Conservation (phyloP, 2,113 vertebrate species). For the Barbus barbus region DNA sequence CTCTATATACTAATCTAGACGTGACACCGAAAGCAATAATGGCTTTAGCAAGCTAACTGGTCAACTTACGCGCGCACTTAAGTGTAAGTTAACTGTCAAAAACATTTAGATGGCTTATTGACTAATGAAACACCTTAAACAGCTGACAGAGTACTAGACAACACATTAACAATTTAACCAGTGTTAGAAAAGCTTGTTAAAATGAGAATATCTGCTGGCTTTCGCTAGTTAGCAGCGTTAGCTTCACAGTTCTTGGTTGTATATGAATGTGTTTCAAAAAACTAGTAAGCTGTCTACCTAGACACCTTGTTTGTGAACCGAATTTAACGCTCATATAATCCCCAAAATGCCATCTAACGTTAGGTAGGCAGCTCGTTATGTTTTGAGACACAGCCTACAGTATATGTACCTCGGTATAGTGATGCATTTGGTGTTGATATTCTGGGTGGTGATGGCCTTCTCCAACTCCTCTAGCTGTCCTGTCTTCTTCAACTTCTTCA, state of each 20-base stretch:
- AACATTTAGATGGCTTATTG: neutral
- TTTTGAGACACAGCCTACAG: neutral
- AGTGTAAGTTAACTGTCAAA: neutral
- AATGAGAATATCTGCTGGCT: neutral
- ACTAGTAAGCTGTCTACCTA: neutral
- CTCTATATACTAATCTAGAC: too few relatives aligned
- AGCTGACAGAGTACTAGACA: neutral
- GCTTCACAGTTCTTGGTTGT: neutral
- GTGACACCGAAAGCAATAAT: neutral
- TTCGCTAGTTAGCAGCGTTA: slow-evolving; percentile 9
- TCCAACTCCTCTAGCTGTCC: slow-evolving; percentile 97
- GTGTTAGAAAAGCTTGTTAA: neutral
- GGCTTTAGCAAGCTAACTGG: neutral
- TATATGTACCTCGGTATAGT: slow-evolving; percentile 90
- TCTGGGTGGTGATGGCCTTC: slow-evolving; percentile 94
- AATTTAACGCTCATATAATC: neutral
- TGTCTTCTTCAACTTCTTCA: slow-evolving; percentile 98
- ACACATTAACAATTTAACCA: neutral
- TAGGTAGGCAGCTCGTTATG: neutral
- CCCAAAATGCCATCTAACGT: neutral
- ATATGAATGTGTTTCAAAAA: neutral
- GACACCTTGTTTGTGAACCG: neutral
- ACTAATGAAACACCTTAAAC: neutral
- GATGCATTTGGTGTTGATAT: slow-evolving; percentile 92
- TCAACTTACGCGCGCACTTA: neutral